Evolutionary conservation across 2,888 invertebrate species (phyloP).

Genomic region (Drosophila percnosoma): DNA sequence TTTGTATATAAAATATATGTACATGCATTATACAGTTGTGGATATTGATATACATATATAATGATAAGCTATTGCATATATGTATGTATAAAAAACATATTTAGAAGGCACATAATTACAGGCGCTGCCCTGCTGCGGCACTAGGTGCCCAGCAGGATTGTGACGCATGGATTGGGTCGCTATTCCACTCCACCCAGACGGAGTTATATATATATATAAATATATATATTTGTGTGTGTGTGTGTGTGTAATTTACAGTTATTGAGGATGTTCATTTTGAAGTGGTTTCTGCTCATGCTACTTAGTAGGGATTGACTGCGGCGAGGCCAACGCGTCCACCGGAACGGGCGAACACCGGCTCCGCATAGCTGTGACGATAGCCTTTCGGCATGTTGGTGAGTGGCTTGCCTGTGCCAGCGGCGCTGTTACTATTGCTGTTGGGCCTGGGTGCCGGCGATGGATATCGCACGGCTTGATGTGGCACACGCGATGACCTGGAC

Average conservation of each 20-base stretch:
- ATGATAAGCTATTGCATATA: conserved; percentile 32
- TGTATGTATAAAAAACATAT: conserved; percentile 46
- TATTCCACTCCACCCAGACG: conserved; percentile 2
- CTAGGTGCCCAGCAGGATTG: conserved; percentile 33
- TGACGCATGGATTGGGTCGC: conserved; percentile 50
- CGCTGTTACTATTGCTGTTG: conserved; percentile 38
- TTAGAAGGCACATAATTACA: conserved; percentile 78
- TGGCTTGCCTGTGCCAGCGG: conserved; percentile 70
- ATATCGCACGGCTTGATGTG: conserved; percentile 65
- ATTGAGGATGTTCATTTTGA: conserved; percentile 27
- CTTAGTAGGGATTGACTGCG: conserved; percentile 84
- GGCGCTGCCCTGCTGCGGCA: conserved; percentile 49
- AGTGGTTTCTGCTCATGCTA: conserved; percentile 8
- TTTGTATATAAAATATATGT: conserved; percentile 25
- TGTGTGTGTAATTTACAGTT: conserved; percentile 45
- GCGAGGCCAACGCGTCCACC: conserved; percentile 84
- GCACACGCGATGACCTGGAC: conserved; percentile 54
- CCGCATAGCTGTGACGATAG: conserved; percentile 85
- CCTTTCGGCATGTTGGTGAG: conserved; percentile 83
- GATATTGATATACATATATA: conserved; percentile 15
- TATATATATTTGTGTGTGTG: background rate
- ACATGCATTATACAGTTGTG: conserved; percentile 33
- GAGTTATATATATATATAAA: background rate
- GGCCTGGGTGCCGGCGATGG: conserved; percentile 75
- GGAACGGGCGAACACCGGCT: conserved; percentile 83